Evolutionary conservation across 2,888 invertebrate species (phyloP).

Genomic region (Lasioglossum leucozonium): DNA sequence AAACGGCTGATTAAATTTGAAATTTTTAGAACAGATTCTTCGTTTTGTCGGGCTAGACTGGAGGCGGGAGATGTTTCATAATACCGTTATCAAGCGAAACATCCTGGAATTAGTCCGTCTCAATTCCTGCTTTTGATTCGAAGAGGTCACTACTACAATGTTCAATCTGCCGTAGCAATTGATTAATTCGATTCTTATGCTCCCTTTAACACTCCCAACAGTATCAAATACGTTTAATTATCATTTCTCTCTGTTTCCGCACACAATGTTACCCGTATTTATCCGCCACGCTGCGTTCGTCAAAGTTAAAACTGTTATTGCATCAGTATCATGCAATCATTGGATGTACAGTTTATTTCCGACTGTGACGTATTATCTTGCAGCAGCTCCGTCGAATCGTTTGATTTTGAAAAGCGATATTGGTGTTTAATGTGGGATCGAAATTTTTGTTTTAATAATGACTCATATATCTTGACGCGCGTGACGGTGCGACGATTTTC

Average conservation of each 20-base stretch:
- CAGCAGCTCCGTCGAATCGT: background rate
- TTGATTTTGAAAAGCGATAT: background rate
- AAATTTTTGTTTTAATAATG: slow-evolving; percentile 4
- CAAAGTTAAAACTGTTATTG: background rate
- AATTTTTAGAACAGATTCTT: background rate
- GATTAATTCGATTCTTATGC: background rate
- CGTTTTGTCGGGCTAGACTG: background rate
- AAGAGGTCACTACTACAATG: background rate
- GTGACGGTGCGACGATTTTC: background rate
- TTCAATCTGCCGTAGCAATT: background rate
- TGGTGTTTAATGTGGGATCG: background rate
- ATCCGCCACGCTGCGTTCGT: background rate
- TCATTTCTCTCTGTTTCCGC: background rate
- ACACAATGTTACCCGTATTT: background rate
- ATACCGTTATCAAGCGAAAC: background rate
- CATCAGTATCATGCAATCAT: slow-evolving; percentile 1
- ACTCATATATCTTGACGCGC: background rate
- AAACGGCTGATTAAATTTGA: background rate
- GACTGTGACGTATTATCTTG: background rate
- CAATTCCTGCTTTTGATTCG: background rate
- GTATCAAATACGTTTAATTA: background rate
- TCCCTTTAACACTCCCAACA: background rate
- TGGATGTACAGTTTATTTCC: slow-evolving; percentile 10
- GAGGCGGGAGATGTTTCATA: background rate
- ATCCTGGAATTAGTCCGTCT: background rate